phyloP scores from a whole-genome alignment of 53 echinoderm and acorn worm species.

The Paelopatides confundens region DNA sequence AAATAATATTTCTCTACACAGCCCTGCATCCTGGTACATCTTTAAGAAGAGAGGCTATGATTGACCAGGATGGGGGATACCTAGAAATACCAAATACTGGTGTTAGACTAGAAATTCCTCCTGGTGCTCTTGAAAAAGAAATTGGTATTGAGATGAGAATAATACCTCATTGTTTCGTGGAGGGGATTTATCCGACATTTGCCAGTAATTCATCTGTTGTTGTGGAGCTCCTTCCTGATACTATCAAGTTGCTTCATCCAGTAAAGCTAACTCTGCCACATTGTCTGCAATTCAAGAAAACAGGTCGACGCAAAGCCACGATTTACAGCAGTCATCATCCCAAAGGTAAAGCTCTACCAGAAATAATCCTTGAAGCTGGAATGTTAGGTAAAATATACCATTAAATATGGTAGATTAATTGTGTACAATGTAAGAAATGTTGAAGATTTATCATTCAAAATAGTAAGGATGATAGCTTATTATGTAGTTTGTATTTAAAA shows the following conservation, averaged over 20 bases:
- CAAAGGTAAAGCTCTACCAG: no score
- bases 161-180: background rate
- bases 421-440: no score
- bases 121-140: background rate
- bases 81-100: background rate
- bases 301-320: background rate
- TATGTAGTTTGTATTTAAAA: no score
- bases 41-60: no score
- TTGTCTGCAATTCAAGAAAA: background rate
- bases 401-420: no score
- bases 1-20: no score
- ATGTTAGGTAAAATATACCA: no score
- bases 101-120: background rate
- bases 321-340: background rate
- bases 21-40: no score
- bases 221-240: background rate
- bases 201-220: background rate
- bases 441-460: no score
- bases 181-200: background rate
- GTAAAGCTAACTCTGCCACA: conserved; percentile 5
- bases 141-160: background rate
- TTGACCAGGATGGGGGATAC: background rate
- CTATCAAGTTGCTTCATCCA: background rate
- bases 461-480: no score
- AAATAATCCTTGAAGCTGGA: no score